Conservation (phyloP, 2,797 vertebrate genomes). For the Malacoctenus gilli region DNA sequence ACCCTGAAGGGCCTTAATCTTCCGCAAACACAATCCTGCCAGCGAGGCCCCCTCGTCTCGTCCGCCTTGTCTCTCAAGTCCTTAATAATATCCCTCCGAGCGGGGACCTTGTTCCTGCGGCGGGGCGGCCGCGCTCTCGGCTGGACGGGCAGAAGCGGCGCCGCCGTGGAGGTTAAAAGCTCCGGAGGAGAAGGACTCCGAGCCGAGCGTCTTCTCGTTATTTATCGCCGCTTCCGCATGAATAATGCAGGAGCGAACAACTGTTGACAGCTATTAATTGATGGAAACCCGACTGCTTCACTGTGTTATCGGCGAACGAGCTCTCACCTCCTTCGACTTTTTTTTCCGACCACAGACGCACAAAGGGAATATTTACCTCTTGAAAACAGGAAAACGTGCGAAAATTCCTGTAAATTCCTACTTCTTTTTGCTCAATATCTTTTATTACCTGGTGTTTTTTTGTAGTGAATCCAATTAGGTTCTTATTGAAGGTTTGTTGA, state of each 20-base stretch:
- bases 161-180: conserved; percentile 56
- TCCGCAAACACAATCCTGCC: conserved; percentile 75
- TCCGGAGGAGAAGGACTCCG: conserved; percentile 17
- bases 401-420: no score
- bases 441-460: no score
- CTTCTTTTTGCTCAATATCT: no score
- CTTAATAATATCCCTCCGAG: conserved; percentile 63
- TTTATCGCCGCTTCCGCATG: conserved; percentile 57
- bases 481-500: no score
- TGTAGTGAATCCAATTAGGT: no score
- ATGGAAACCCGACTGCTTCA: conserved; percentile 42
- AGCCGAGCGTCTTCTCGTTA: conserved; percentile 53
- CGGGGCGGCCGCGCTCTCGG: conserved; percentile 26
- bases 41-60: conserved; percentile 50
- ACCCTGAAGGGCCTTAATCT: conserved; percentile 78
- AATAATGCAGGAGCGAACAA: conserved; percentile 71
- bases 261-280: conserved; percentile 75
- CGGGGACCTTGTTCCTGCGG: conserved; percentile 55
- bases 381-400: no score
- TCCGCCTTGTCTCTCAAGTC: conserved; percentile 66
- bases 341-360: not conserved
- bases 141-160: conserved; percentile 52
- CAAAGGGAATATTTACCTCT: no score
- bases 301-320: conserved; percentile 19
- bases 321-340: conserved; percentile 27